A percentile compares a stretch with the other conserved stretches of the same genome.
phyloP scores from a whole-genome alignment of 2,888 invertebrate species.

The Arge pagana region DNA sequence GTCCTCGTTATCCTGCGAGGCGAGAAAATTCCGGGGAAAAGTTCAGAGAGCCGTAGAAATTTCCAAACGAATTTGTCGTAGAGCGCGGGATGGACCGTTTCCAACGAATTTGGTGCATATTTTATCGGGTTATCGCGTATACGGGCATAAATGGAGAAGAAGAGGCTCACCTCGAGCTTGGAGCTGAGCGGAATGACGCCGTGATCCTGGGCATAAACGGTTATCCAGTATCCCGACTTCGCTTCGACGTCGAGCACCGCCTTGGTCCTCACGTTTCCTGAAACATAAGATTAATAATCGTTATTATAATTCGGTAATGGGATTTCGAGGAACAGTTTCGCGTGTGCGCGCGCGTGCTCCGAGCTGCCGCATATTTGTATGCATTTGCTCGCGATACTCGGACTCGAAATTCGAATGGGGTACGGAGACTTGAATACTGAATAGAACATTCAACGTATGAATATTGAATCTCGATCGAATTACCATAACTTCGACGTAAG shows the following conservation, averaged over 20 bases:
- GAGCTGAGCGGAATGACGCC: slow-evolving; percentile 85
- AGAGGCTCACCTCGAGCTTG: slow-evolving; percentile 77
- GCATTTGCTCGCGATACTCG: slow-evolving; percentile 1
- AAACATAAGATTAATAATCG: slow-evolving; percentile 45
- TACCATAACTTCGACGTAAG: slow-evolving; percentile 18
- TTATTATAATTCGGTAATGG: slow-evolving; percentile 2
- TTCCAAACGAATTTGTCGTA: no score
- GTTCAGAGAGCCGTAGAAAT: no score
- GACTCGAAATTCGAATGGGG: not conserved
- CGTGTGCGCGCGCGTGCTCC: not conserved
- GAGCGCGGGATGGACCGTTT: no score
- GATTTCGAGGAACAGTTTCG: no score
- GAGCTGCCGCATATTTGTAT: no score
- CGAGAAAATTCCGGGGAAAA: no score
- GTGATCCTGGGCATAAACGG: slow-evolving; percentile 90
- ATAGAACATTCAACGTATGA: slow-evolving; percentile 15
- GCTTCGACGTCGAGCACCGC: slow-evolving; percentile 88
- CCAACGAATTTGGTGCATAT: no score
- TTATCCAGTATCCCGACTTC: slow-evolving; percentile 89
- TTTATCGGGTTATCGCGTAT: slow-evolving; percentile 21
- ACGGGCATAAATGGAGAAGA: slow-evolving; percentile 16
- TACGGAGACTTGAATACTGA: slow-evolving; percentile 17
- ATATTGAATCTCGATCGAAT: slow-evolving; percentile 17
- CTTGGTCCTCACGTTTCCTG: slow-evolving; percentile 84
- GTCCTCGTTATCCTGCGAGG: no score